Percentiles rank a stretch among this genome's conserved stretches.
These are phyloP conservation scores for Noctua fimbriata DNA, from an alignment of 2,888 invertebrate species.

Conservation along the genomic window DNA sequence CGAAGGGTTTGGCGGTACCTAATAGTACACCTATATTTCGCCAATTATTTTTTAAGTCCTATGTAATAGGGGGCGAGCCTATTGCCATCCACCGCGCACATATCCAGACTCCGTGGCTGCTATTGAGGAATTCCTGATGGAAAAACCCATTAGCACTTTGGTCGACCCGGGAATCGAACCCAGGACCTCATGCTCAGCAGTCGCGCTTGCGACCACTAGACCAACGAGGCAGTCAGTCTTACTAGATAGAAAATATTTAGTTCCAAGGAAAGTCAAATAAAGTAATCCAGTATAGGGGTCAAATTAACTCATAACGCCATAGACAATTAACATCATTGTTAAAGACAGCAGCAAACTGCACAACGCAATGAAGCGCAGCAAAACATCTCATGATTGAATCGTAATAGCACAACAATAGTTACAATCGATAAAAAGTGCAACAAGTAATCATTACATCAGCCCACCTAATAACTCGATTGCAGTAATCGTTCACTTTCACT, in stretches of 20 bases:
- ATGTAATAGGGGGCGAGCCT: not conserved
- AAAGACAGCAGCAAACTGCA: not conserved
- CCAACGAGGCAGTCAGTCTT: no score
- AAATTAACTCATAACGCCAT: not conserved
- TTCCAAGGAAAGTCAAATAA: not conserved
- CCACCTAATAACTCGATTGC: slow-evolving; percentile 85
- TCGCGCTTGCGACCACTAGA: no score
- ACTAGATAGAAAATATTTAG: not conserved
- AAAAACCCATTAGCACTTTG: no score
- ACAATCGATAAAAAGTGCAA: slow-evolving; percentile 81
- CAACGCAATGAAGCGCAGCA: slow-evolving; percentile 40
- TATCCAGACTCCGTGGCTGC: no score
- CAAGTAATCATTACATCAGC: slow-evolving; percentile 84
- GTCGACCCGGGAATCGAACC: no score
- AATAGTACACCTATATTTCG: no score
- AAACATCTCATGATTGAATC: slow-evolving; percentile 72
- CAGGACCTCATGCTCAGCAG: no score
- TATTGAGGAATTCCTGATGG: no score
- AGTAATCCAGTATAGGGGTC: not conserved
- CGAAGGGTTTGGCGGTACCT: no score
- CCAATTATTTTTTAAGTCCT: no score
- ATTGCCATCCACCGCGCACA: no score
- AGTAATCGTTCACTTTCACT: slow-evolving; percentile 87
- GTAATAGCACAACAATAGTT: slow-evolving; percentile 75
- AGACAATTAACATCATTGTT: slow-evolving; percentile 5